Percentiles rank a stretch among this genome's conserved stretches.
phyloP scores from a whole-genome alignment of 2,888 invertebrate species.

The Chloroclysta siterata region DNA sequence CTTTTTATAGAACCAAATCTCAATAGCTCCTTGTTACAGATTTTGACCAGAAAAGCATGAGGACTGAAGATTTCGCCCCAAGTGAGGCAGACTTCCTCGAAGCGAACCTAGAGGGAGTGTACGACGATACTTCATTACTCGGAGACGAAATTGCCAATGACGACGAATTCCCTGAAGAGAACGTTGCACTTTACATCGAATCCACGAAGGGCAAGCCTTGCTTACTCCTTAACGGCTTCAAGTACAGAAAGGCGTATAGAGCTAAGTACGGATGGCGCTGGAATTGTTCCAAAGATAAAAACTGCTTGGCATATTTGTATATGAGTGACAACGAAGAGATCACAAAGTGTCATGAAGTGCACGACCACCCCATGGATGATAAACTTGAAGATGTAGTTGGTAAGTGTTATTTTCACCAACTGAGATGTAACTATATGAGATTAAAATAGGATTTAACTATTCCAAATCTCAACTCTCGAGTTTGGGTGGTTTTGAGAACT shows the following conservation, averaged over 20 bases:
- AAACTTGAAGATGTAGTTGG: slow-evolving; percentile 50
- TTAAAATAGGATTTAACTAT: no score
- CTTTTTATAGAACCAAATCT: slow-evolving; percentile 4
- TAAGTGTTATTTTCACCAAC: slow-evolving; percentile 38
- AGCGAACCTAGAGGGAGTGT: slow-evolving; percentile 38
- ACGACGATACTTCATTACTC: slow-evolving; percentile 29
- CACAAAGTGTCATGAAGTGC: slow-evolving; percentile 56
- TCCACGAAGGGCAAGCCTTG: slow-evolving; percentile 61
- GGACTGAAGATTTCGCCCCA: slow-evolving; percentile 26
- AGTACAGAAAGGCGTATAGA: slow-evolving; percentile 64
- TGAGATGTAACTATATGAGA: no score
- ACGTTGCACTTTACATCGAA: slow-evolving; percentile 59
- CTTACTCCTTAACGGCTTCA: slow-evolving; percentile 62
- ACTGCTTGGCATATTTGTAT: slow-evolving; percentile 63
- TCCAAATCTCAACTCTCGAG: no score
- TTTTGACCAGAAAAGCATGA: slow-evolving; percentile 27
- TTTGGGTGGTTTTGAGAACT: no score
- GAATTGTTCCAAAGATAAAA: slow-evolving; percentile 63
- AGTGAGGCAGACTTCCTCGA: slow-evolving; percentile 40
- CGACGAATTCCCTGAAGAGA: slow-evolving; percentile 26
- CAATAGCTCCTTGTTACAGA: slow-evolving; percentile 11
- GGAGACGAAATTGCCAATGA: slow-evolving; percentile 20
- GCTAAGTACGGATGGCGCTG: slow-evolving; percentile 64
- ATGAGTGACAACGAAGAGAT: slow-evolving; percentile 67
- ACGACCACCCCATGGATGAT: slow-evolving; percentile 52